A percentile compares a stretch with the other conserved stretches of the same genome.
Evolutionary conservation across 2,113 vertebrate genomes (phyloP).

Genomic region (Tor tambroides): DNA sequence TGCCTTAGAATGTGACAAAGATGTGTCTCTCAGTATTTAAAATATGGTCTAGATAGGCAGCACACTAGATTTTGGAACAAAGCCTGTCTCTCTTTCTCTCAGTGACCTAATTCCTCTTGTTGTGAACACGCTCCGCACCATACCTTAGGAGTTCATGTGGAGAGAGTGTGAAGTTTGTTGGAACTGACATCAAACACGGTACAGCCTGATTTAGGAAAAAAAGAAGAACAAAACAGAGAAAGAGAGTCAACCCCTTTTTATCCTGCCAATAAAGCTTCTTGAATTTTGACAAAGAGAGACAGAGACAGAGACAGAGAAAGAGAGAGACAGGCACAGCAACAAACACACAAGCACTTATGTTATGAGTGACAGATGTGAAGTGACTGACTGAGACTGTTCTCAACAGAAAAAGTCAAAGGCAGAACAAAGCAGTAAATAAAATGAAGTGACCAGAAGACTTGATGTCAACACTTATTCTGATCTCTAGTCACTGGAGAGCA

Average conservation of each 20-base stretch:
- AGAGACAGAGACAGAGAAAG: neutral
- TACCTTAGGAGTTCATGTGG: constrained; percentile 34
- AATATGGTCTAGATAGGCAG: neutral
- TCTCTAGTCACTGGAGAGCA: neutral
- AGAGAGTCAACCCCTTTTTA: constrained; percentile 57
- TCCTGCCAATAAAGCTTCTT: constrained; percentile 33
- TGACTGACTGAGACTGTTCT: constrained; percentile 24
- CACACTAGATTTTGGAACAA: neutral
- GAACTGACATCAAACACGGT: constrained; percentile 68
- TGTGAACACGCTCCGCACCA: constrained; percentile 26
- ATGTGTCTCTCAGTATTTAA: neutral
- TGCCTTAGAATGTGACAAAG: constrained; percentile 7
- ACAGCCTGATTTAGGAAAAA: constrained; percentile 23
- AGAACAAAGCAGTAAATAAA: neutral
- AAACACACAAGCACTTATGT: constrained; percentile 35
- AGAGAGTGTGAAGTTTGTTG: constrained; percentile 57
- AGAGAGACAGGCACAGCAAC: neutral
- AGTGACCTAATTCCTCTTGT: constrained; percentile 45
- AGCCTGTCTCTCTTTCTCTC: constrained; percentile 25
- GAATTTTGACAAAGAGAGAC: constrained; percentile 31
- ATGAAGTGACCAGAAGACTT: constrained; percentile 29
- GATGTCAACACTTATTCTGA: constrained; percentile 15
- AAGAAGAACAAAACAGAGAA: constrained; percentile 63
- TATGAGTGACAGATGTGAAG: constrained; percentile 38
- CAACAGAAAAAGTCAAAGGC: constrained; percentile 17